Evolutionary conservation across 1,140 invertebrate genomes (phyloP).

Genomic region (Bombus haemorrhoidalis): DNA sequence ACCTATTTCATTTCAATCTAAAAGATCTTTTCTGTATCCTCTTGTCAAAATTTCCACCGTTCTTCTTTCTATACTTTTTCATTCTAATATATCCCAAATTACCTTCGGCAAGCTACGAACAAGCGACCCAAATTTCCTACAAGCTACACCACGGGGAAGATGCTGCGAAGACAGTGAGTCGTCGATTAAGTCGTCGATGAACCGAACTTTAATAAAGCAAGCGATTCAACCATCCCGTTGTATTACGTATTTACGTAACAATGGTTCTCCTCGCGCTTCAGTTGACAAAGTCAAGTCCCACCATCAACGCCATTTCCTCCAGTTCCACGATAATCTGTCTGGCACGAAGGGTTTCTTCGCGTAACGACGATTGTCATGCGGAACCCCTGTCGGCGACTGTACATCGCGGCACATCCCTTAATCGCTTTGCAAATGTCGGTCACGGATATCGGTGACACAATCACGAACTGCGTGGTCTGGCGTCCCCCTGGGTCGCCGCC

Average conservation of each 20-base stretch:
- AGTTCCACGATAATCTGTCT: conserved; percentile 22
- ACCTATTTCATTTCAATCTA: too few relatives aligned
- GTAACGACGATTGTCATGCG: conserved; percentile 26
- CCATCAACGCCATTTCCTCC: conserved; percentile 32
- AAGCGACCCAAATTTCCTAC: background rate
- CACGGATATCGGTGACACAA: conserved; percentile 9
- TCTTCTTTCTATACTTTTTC: too few relatives aligned
- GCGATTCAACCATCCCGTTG: conserved; percentile 26
- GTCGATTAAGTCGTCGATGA: conserved; percentile 20
- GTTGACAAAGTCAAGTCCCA: conserved; percentile 50
- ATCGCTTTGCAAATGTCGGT: conserved; percentile 51
- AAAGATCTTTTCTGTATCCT: too few relatives aligned
- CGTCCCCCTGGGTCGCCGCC: background rate
- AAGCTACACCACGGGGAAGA: background rate
- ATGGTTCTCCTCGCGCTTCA: conserved; percentile 44
- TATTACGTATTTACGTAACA: conserved; percentile 51
- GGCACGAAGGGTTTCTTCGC: conserved; percentile 26
- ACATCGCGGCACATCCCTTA: conserved; percentile 12
- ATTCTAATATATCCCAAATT: too few relatives aligned
- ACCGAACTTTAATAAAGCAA: conserved; percentile 46
- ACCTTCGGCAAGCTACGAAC: background rate
- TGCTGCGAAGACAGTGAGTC: background rate
- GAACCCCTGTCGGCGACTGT: conserved; percentile 17
- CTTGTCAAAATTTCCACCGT: too few relatives aligned
- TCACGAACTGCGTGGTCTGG: background rate